Evolutionary conservation across 2,113 vertebrate genomes (phyloP).

Genomic region (Talpa occidentalis): DNA sequence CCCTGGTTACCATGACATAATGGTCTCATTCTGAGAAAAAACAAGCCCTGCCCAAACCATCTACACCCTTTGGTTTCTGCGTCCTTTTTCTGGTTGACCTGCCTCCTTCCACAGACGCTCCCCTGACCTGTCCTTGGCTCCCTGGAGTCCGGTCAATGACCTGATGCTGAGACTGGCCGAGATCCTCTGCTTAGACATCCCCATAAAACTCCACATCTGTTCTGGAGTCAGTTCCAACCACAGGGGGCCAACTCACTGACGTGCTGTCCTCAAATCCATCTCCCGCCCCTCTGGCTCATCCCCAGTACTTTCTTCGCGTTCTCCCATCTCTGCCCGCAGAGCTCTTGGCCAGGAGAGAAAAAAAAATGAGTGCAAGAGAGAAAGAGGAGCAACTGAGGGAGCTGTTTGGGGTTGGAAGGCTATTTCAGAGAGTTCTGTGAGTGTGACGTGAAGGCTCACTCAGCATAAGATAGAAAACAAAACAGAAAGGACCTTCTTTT

Average conservation of each 20-base stretch:
- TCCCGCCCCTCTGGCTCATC: background rate
- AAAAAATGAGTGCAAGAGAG: background rate
- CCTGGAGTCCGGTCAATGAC: background rate
- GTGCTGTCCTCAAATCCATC: background rate
- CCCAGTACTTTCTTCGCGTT: too few relatives aligned
- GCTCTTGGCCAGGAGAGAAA: background rate
- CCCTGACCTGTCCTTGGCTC: background rate
- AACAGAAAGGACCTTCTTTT: background rate
- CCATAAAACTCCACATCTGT: background rate
- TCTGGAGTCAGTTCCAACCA: background rate
- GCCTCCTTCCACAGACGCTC: background rate
- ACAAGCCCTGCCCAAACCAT: background rate
- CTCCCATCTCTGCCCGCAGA: background rate
- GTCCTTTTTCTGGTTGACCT: background rate
- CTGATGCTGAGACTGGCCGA: background rate
- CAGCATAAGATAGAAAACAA: background rate
- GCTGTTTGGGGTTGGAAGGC: background rate
- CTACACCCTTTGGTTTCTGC: background rate
- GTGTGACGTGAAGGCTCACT: too few relatives aligned
- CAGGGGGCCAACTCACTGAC: background rate
- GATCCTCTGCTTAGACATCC: background rate
- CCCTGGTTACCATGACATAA: rapidly evolving
- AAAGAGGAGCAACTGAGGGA: background rate
- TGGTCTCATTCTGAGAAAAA: background rate
- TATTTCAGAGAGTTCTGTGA: background rate